phyloP scores from a whole-genome alignment of 2,113 vertebrate genomes.

The Cyprinus carpio region DNA sequence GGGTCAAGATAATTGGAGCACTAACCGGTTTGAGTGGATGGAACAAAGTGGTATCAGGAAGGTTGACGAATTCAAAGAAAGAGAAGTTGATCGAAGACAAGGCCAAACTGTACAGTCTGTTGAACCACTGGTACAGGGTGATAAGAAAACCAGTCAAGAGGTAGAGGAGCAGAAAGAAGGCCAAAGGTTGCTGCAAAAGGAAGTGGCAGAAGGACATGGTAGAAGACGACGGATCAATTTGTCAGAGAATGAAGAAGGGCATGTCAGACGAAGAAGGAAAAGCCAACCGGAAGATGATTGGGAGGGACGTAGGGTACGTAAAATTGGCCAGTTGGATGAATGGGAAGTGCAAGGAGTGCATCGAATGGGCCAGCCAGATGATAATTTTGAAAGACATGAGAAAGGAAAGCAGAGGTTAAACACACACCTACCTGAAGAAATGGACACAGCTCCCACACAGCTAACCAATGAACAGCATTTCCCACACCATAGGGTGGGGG shows the following conservation, averaged over 20 bases:
- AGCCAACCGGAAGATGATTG: conserved; percentile 47
- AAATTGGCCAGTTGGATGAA: conserved; percentile 43
- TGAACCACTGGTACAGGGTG: neutral
- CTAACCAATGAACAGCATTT: conserved; percentile 49
- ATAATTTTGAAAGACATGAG: conserved; percentile 9
- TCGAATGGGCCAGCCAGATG: neutral
- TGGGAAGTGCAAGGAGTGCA: conserved; percentile 8
- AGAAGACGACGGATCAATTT: conserved; percentile 29
- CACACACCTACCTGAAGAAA: conserved; percentile 7
- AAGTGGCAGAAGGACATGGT: neutral
- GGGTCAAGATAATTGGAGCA: neutral
- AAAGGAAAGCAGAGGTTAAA: neutral
- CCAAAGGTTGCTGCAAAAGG: conserved; percentile 23
- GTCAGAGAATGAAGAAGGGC: conserved; percentile 29
- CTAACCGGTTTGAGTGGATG: neutral
- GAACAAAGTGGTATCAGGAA: neutral
- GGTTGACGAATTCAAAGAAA: neutral
- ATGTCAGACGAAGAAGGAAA: conserved; percentile 30
- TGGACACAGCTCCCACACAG: conserved; percentile 34
- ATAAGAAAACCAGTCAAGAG: conserved; percentile 5
- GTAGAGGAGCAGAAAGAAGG: neutral
- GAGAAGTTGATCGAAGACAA: conserved; percentile 24
- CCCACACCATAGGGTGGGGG: conserved; percentile 63
- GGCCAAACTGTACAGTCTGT: too few relatives aligned
- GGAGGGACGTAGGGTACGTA: conserved; percentile 42